Evolutionary conservation across 2,888 invertebrate genomes (phyloP).

Genomic region (Muscina levida): DNA sequence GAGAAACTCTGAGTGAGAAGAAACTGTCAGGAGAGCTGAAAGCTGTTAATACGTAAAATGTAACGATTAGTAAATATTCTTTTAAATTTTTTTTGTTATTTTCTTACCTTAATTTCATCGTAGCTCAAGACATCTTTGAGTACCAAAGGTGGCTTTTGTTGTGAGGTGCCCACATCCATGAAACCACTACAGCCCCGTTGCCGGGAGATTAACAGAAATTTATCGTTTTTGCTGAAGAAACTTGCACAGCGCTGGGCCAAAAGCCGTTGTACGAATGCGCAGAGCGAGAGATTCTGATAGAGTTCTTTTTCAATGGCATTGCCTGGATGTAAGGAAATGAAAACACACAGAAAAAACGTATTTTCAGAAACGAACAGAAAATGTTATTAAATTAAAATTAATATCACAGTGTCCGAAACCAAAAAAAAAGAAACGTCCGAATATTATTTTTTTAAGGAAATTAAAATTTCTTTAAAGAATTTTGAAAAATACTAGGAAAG

Average conservation of each 20-base stretch:
- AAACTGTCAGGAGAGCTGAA: constrained; percentile 82
- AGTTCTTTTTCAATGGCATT: constrained; percentile 76
- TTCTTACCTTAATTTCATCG: constrained; percentile 82
- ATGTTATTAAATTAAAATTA: no score
- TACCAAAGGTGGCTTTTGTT: constrained; percentile 80
- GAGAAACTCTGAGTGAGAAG: constrained; percentile 82
- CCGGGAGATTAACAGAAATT: constrained; percentile 79
- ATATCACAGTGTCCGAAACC: no score
- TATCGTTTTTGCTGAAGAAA: constrained; percentile 80
- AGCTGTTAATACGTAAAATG: constrained; percentile 66
- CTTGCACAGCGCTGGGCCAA: constrained; percentile 81
- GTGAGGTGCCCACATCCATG: constrained; percentile 81
- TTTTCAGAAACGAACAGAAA: no score
- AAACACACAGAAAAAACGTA: no score
- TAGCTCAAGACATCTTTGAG: constrained; percentile 82
- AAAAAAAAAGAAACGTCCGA: no score
- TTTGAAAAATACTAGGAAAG: no score
- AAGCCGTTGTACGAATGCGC: constrained; percentile 81
- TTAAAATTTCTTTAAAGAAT: no score
- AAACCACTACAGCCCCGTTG: constrained; percentile 81
- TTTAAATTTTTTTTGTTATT: neutral
- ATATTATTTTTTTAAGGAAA: no score
- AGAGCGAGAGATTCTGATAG: constrained; percentile 80
- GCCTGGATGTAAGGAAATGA: constrained; percentile 66
- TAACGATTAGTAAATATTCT: neutral